Conservation (phyloP, 2,888 invertebrate species). For the Cheiracanthium punctorium region DNA sequence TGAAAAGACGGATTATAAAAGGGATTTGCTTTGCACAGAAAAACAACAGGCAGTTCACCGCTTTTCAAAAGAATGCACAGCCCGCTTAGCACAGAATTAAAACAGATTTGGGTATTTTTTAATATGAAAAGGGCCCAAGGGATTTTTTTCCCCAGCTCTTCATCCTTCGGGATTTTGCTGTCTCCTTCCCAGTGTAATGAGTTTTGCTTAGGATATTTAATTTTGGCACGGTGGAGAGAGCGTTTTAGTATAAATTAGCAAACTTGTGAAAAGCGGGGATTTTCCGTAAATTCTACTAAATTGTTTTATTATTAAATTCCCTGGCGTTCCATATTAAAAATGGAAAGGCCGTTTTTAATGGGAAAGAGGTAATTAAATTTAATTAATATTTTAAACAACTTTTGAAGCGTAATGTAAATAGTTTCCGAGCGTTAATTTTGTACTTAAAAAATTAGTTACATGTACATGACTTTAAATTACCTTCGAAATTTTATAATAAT, state of each 20-base stretch:
- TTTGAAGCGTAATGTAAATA: too few species aligned
- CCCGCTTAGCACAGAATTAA: conserved; percentile 13
- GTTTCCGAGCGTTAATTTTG: too few species aligned
- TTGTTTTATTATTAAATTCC: too few species aligned
- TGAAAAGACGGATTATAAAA: conserved; percentile 14
- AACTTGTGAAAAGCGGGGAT: not conserved
- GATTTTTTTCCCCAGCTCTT: not conserved
- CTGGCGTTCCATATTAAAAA: too few species aligned
- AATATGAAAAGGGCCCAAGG: conserved; percentile 9
- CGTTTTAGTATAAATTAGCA: conserved; percentile 17
- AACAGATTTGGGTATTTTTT: conserved; percentile 15
- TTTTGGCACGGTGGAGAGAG: not conserved
- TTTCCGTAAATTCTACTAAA: too few species aligned
- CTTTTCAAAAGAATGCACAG: not conserved
- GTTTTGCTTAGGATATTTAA: conserved; percentile 5
- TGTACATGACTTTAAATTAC: too few species aligned
- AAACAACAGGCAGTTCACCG: conserved; percentile 15
- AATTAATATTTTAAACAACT: too few species aligned
- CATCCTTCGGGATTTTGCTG: not conserved
- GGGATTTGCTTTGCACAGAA: not conserved
- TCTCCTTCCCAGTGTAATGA: not conserved
- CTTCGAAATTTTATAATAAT: too few species aligned
- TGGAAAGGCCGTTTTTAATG: too few species aligned
- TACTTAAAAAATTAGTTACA: too few species aligned
- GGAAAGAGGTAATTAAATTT: too few species aligned